These are phyloP conservation scores for Conus betulinus DNA, from an alignment of 1,140 invertebrate genomes.

Conservation along the genomic window DNA sequence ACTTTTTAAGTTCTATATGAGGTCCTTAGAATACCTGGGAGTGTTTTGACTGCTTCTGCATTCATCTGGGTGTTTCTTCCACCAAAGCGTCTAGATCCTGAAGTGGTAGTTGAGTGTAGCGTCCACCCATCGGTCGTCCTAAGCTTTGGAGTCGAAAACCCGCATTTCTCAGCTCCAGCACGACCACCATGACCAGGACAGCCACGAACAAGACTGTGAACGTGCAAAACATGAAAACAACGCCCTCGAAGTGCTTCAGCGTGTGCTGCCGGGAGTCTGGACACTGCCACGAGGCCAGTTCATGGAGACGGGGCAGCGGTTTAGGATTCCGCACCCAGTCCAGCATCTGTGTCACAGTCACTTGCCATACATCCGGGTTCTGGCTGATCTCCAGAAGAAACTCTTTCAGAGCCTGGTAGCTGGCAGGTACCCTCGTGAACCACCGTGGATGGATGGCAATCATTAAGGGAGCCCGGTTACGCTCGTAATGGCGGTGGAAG, in stretches of 20 bases:
- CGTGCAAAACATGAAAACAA: neutral
- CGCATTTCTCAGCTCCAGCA: neutral
- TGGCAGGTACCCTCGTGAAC: conserved; percentile 57
- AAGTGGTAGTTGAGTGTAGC: neutral
- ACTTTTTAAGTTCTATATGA: too few species aligned
- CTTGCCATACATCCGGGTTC: conserved; percentile 63
- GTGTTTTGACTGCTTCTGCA: too few species aligned
- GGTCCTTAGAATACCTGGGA: too few species aligned
- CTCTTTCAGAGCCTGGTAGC: conserved; percentile 58
- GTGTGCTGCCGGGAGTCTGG: neutral
- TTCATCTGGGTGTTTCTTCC: neutral
- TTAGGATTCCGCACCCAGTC: conserved; percentile 63
- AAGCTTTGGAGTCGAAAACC: neutral
- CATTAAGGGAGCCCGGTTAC: conserved; percentile 59
- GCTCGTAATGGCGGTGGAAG: conserved; percentile 61
- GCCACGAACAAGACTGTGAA: neutral
- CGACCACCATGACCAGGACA: too few species aligned
- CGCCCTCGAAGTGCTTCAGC: neutral
- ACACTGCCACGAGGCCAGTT: conserved; percentile 59
- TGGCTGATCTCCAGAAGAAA: conserved; percentile 57
- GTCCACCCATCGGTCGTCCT: neutral
- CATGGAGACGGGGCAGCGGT: conserved; percentile 45
- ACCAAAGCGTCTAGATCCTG: neutral
- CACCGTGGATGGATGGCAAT: conserved; percentile 64
- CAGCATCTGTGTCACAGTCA: conserved; percentile 62